A percentile compares a stretch with the other conserved stretches of the same genome.
Conservation (phyloP, 1,140 invertebrate species). For the Heliconius himera region DNA sequence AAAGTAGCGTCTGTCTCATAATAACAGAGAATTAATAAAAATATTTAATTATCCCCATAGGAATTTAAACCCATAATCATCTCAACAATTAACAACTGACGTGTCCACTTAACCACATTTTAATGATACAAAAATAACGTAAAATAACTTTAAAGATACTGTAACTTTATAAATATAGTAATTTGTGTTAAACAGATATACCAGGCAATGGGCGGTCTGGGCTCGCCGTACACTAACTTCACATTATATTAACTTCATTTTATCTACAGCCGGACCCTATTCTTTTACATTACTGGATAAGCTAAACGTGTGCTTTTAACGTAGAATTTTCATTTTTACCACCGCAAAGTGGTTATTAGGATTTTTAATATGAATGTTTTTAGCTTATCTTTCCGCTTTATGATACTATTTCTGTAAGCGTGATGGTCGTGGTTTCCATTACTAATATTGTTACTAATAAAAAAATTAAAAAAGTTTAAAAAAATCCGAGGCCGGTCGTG, state of each 20-base stretch:
- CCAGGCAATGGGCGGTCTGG: conserved; percentile 6
- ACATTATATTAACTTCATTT: conserved; percentile 36
- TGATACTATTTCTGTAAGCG: no score
- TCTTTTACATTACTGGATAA: conserved; percentile 20
- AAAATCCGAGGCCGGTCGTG: no score
- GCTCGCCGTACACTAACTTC: conserved; percentile 34
- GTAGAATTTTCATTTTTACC: conserved; percentile 5
- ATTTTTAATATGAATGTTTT: not conserved
- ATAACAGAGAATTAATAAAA: not conserved
- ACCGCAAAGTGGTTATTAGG: not conserved
- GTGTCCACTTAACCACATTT: no score
- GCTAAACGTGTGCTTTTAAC: conserved; percentile 7
- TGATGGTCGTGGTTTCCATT: no score
- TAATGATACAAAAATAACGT: no score
- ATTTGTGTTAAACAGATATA: conserved; percentile 25
- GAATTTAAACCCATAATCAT: not conserved
- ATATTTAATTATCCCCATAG: not conserved
- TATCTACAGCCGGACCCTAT: conserved; percentile 25
- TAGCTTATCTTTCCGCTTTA: not conserved
- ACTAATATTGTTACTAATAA: no score
- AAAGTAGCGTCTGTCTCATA: not conserved
- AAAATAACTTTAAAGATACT: not conserved
- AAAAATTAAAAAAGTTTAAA: no score
- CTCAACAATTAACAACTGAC: no score
- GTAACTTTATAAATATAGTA: not conserved